A percentile compares a stretch with the other conserved stretches of the same genome.
These are phyloP conservation scores for Meteorus colon DNA, from an alignment of 2,888 invertebrate species.

Conservation along the genomic window DNA sequence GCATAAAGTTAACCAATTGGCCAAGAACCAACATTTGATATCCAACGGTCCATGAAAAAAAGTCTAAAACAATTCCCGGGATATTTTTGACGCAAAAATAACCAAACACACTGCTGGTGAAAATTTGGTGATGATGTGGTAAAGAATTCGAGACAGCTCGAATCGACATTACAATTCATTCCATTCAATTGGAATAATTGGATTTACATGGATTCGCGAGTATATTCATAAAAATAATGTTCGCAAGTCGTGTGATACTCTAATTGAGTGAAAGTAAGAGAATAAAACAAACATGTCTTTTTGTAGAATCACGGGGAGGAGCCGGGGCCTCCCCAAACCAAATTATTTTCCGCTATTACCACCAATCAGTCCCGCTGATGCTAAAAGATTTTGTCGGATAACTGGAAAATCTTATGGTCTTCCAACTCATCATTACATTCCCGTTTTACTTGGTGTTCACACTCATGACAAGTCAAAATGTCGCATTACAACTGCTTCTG, in stretches of 20 bases:
- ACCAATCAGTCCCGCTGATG: constrained; percentile 88
- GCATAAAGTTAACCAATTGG: constrained; percentile 45
- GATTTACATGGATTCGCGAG: not conserved
- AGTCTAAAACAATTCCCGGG: not conserved
- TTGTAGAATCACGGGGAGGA: constrained; percentile 88
- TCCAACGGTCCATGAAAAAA: not conserved
- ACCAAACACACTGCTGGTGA: constrained; percentile 27
- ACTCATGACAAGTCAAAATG: constrained; percentile 75
- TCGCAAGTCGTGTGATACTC: not conserved
- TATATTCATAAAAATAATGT: not conserved
- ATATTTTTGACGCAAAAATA: constrained; percentile 50
- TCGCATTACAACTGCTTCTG: constrained; percentile 80
- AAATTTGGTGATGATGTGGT: not conserved
- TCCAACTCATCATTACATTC: constrained; percentile 86
- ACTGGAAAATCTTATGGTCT: constrained; percentile 85
- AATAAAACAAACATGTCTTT: constrained; percentile 76
- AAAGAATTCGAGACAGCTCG: not conserved
- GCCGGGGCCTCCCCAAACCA: constrained; percentile 85
- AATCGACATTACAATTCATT: not conserved
- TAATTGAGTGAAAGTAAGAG: not conserved
- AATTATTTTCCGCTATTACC: constrained; percentile 88
- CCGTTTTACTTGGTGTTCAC: constrained; percentile 78
- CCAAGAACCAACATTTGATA: constrained; percentile 36
- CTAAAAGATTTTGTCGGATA: constrained; percentile 85
- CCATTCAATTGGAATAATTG: not conserved